Percentiles rank a stretch among this genome's conserved stretches.
phyloP scores from a whole-genome alignment of 1,140 invertebrate genomes.

The Drosophila littoralis region DNA sequence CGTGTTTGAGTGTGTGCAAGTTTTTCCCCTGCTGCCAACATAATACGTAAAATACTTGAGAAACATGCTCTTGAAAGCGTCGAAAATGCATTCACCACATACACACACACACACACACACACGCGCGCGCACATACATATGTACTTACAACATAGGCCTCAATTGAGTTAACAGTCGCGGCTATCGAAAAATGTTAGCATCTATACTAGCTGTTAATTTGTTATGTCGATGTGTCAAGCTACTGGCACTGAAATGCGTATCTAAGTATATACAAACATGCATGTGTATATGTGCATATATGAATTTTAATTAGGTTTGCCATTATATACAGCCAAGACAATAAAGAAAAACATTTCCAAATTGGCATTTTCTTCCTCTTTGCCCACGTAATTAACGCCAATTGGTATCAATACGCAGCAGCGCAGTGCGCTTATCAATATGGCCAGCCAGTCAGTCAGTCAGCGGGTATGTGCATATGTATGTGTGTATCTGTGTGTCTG shows the following conservation, averaged over 20 bases:
- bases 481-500: slow-evolving; percentile 10
- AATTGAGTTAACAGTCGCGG: slow-evolving; percentile 29
- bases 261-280: neutral
- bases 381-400: slow-evolving; percentile 25
- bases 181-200: slow-evolving; percentile 26
- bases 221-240: slow-evolving; percentile 8
- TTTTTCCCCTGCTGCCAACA: slow-evolving; percentile 34
- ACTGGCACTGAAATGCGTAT: neutral
- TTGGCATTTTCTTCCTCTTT: neutral
- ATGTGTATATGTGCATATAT: neutral
- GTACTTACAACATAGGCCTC: slow-evolving; percentile 9
- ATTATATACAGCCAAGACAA: neutral
- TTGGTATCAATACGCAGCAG: slow-evolving; percentile 31
- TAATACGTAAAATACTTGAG: slow-evolving; percentile 42
- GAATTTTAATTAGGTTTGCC: slow-evolving; percentile 12
- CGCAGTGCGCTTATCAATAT: slow-evolving; percentile 35
- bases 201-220: slow-evolving; percentile 18
- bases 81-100: slow-evolving; percentile 50
- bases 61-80: slow-evolving; percentile 51
- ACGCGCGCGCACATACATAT: neutral
- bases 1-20: slow-evolving; percentile 11
- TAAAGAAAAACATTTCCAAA: neutral
- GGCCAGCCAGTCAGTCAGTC: neutral
- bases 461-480: neutral
- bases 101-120: slow-evolving; percentile 1